These are phyloP conservation scores for Oxyscelio sp. DNA, from an alignment of 2,888 invertebrate genomes.

Conservation along the genomic window DNA sequence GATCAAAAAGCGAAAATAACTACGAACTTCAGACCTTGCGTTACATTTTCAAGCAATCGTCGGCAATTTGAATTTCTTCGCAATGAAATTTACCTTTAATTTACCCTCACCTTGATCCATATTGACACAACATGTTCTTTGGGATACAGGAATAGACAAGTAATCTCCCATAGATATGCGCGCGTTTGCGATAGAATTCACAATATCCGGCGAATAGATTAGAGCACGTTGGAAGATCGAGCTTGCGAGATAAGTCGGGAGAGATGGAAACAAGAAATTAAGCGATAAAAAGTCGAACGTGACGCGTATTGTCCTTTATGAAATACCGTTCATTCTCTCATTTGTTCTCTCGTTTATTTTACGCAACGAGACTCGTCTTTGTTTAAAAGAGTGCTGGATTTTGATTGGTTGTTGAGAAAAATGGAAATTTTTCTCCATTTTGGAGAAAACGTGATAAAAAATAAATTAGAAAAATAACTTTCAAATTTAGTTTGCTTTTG, in stretches of 20 bases:
- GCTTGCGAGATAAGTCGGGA: conserved; percentile 68
- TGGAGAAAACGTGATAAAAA: no score
- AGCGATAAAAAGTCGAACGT: conserved; percentile 34
- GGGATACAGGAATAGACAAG: conserved; percentile 63
- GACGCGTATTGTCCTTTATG: conserved; percentile 6
- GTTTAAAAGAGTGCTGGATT: neutral
- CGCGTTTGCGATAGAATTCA: conserved; percentile 78
- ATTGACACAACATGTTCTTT: conserved; percentile 63
- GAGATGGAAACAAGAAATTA: conserved; percentile 64
- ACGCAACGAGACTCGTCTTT: conserved; percentile 8
- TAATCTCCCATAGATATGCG: conserved; percentile 71
- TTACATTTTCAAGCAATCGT: neutral
- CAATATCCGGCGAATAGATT: conserved; percentile 84
- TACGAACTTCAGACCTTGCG: conserved; percentile 17
- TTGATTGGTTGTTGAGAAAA: neutral
- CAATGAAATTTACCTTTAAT: conserved; percentile 65
- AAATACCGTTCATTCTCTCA: neutral
- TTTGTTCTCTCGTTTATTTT: conserved; percentile 29
- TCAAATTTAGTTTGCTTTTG: no score
- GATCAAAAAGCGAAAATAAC: conserved; percentile 19
- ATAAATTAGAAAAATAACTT: no score
- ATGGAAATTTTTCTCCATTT: no score
- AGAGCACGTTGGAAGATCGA: conserved; percentile 76
- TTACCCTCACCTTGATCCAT: conserved; percentile 54
- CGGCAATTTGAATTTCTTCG: conserved; percentile 41